Conservation (phyloP, 2,113 vertebrate genomes). For the Craseonycteris thonglongyai region DNA sequence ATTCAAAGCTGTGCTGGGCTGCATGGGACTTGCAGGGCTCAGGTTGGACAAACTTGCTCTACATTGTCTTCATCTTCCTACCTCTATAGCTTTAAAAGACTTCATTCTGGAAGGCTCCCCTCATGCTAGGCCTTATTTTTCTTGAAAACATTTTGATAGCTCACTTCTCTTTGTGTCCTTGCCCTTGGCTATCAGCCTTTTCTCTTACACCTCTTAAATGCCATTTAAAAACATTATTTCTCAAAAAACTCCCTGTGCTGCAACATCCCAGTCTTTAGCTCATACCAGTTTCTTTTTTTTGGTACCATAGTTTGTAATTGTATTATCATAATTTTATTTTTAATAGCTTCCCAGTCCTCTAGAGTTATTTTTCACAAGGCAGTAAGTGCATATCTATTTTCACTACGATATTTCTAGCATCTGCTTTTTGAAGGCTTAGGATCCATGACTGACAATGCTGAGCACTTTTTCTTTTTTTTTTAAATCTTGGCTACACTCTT, state of each 20-base stretch:
- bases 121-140: background rate
- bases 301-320: background rate
- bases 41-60: too few relatives aligned
- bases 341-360: background rate
- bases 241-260: background rate
- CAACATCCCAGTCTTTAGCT: background rate
- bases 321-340: conserved; percentile 28
- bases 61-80: too few relatives aligned
- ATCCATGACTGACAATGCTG: background rate
- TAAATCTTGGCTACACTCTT: background rate
- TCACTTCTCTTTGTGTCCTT: background rate
- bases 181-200: background rate
- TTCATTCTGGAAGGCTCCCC: background rate
- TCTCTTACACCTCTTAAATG: background rate
- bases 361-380: background rate
- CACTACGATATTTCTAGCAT: background rate
- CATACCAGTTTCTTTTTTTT: background rate
- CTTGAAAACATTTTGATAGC: background rate
- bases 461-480: background rate
- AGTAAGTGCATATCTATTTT: background rate
- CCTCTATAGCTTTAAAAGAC: background rate
- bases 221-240: conserved; percentile 11
- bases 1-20: too few relatives aligned
- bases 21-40: too few relatives aligned
- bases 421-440: background rate